phyloP scores from a whole-genome alignment of 2,797 vertebrate genomes.

The Peromyscus aztecus region DNA sequence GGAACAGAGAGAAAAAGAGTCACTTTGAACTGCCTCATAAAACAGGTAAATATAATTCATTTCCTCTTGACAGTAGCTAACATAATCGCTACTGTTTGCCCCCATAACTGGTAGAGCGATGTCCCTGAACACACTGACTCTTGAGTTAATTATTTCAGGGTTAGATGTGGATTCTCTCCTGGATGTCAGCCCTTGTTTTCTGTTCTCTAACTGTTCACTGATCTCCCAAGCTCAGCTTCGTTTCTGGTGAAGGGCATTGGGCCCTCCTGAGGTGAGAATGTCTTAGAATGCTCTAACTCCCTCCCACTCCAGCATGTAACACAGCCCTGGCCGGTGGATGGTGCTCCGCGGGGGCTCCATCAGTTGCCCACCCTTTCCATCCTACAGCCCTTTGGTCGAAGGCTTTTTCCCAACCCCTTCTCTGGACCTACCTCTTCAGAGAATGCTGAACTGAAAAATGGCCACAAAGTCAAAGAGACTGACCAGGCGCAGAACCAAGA shows the following conservation, averaged over 20 bases:
- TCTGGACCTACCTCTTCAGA: neutral
- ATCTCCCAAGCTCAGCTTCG: slow-evolving; percentile 45
- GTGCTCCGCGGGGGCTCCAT: neutral
- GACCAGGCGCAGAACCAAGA: slow-evolving; percentile 7
- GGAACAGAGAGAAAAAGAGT: slow-evolving; percentile 69
- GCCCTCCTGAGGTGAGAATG: slow-evolving; percentile 16
- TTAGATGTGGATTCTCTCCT: slow-evolving; percentile 4
- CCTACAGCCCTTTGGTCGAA: neutral
- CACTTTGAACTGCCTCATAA: slow-evolving; percentile 75
- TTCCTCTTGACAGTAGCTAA: slow-evolving; percentile 52
- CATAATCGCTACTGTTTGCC: slow-evolving; percentile 41
- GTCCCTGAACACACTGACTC: slow-evolving; percentile 6
- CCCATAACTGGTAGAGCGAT: neutral
- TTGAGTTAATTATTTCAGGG: slow-evolving; percentile 59
- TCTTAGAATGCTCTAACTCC: neutral
- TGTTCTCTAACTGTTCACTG: slow-evolving; percentile 25
- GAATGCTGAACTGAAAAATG: slow-evolving; percentile 50
- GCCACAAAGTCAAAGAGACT: slow-evolving; percentile 28
- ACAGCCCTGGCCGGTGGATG: neutral
- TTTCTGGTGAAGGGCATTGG: slow-evolving; percentile 27
- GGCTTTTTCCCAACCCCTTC: neutral
- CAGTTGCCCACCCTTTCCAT: neutral
- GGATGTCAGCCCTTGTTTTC: slow-evolving; percentile 45
- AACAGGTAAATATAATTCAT: slow-evolving; percentile 59
- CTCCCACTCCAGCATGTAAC: neutral